Percentiles rank a stretch among this genome's conserved stretches.
Evolutionary conservation across 1,140 invertebrate species (phyloP).

Genomic region (Archivesica marissinica): DNA sequence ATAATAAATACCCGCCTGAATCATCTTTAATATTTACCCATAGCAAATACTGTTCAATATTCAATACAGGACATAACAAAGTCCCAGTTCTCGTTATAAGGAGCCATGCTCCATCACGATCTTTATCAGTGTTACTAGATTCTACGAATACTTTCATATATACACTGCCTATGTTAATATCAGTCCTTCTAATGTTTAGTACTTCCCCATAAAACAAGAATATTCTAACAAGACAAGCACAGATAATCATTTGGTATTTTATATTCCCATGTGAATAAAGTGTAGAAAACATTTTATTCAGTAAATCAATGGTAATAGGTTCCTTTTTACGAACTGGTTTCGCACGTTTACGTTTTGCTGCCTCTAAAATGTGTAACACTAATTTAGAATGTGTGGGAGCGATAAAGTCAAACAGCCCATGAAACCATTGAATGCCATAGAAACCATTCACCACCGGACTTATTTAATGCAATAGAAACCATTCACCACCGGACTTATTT

Average conservation of each 20-base stretch:
- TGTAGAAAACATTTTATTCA: slow-evolving; percentile 12
- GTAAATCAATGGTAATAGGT: too few species aligned
- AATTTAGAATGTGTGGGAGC: too few species aligned
- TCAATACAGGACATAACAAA: slow-evolving; percentile 24
- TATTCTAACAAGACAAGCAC: background rate
- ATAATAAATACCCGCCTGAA: background rate
- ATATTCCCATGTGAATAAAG: background rate
- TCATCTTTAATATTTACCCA: background rate
- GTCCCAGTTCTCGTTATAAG: slow-evolving; percentile 44
- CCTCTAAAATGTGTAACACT: too few species aligned
- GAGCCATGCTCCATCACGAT: slow-evolving; percentile 43
- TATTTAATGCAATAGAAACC: too few species aligned
- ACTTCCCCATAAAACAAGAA: slow-evolving; percentile 38
- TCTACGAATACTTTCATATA: slow-evolving; percentile 30
- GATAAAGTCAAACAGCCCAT: too few species aligned
- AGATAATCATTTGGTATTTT: slow-evolving; percentile 30
- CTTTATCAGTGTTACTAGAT: slow-evolving; percentile 39
- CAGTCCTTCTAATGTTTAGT: slow-evolving; percentile 6
- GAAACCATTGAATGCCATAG: too few species aligned
- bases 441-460: too few species aligned
- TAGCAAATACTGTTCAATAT: slow-evolving; percentile 6
- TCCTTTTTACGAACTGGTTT: too few species aligned
- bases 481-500: too few species aligned
- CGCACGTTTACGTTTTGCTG: too few species aligned
- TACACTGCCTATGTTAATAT: background rate